Evolutionary conservation across 2,888 invertebrate genomes (phyloP).

Genomic region (Mystacides longicornis): DNA sequence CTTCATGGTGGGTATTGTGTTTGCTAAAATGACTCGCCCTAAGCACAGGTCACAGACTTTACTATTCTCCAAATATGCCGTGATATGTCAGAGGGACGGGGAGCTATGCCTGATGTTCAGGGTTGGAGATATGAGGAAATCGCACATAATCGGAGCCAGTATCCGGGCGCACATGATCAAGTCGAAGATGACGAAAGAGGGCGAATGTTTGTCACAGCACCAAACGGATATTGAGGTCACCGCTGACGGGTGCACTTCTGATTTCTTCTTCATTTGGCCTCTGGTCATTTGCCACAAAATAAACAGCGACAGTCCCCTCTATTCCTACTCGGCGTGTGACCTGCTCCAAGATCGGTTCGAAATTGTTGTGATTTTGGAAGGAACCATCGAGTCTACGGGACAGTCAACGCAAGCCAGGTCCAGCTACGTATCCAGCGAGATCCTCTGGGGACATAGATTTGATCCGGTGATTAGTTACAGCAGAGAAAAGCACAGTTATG

Average conservation of each 20-base stretch:
- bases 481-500: slow-evolving; percentile 60
- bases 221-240: slow-evolving; percentile 70
- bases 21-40: slow-evolving; percentile 92
- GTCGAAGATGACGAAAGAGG: slow-evolving; percentile 72
- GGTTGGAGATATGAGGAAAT: slow-evolving; percentile 91
- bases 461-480: slow-evolving; percentile 70
- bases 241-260: slow-evolving; percentile 76
- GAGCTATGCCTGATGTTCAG: slow-evolving; percentile 81
- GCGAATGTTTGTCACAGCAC: slow-evolving; percentile 70
- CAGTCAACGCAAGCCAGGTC: slow-evolving; percentile 75
- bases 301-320: slow-evolving; percentile 79
- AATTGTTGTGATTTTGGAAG: slow-evolving; percentile 82
- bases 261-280: slow-evolving; percentile 95
- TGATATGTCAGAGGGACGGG: slow-evolving; percentile 81
- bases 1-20: slow-evolving; percentile 78
- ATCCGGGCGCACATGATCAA: slow-evolving; percentile 78
- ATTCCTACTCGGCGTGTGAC: slow-evolving; percentile 81
- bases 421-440: slow-evolving; percentile 72
- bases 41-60: slow-evolving; percentile 91
- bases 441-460: slow-evolving; percentile 83
- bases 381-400: slow-evolving; percentile 82
- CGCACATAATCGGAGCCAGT: slow-evolving; percentile 89
- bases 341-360: slow-evolving; percentile 77
- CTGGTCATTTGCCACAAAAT: slow-evolving; percentile 88
- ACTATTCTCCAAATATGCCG: slow-evolving; percentile 83